Evolutionary conservation across 2,888 invertebrate genomes (phyloP), one percentile per base, ranked within the genome.

Genomic region (Dromius quadrimaculatus): DNA sequence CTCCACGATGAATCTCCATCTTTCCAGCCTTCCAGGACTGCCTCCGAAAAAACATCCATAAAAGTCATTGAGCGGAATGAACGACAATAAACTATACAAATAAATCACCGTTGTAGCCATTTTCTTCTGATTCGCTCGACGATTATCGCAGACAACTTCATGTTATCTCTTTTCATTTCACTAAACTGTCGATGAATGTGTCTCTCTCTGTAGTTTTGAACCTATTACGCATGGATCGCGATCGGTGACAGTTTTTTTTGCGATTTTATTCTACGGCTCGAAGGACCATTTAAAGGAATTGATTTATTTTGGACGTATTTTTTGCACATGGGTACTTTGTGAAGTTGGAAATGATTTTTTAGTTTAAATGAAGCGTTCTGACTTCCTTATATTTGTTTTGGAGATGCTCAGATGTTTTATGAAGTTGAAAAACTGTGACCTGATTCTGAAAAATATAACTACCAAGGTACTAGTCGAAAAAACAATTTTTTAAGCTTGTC

Each of bases 81-180:
- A 79, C 78, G 79, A 78, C 79, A 79, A 79, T 80, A 79, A 80
- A 80, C 78, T 79, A 78, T 77, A 78, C 77, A 78, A 78, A 80
- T 80, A 79, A 79, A 79, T 79, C 78, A 79, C 76, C 71, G 72
- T 72, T 61, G 73, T 71, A 76, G 77, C 77, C 76, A 77, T 79
- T 77, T 77, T 78, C 76, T 75, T 72, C 76, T 75, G 70, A 70
- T 70, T 70, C 70, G 61, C 62, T 47, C 36, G 38, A 41, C 70
- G 70, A 70, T 70, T 70, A 70, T 70, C 70, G 62, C 70, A 62
- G 20, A 32, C 19, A 23, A 11, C n/a, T 17, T 11, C 20, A 17
- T 19, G 17, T 2, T 41, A 13, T 62, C 43, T 23, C 20, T 41
- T 11, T 62, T 41, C 1, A 1, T 2, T 22, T 13, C 2, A 13